phyloP scores from a whole-genome alignment of 2,888 invertebrate species.

The Siphlonurus alternatus region DNA sequence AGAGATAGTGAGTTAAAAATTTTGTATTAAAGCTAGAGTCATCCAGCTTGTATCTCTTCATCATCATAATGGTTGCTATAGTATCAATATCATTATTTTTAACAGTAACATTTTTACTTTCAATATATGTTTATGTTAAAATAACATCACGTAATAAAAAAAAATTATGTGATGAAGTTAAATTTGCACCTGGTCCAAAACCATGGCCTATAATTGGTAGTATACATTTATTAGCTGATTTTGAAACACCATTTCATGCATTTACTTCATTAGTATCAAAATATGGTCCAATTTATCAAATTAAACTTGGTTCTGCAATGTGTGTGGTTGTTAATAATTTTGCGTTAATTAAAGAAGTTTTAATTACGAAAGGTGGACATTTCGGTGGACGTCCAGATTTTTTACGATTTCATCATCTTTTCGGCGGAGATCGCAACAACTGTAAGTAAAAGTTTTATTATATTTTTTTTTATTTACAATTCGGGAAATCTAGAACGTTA shows the following conservation, averaged over 20 bases:
- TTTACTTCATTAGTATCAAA: conserved; percentile 47
- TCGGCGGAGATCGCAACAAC: conserved; percentile 71
- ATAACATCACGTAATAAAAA: not conserved
- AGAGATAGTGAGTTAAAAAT: not conserved
- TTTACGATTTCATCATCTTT: conserved; percentile 59
- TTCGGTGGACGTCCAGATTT: conserved; percentile 75
- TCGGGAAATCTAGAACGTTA: too few relatives aligned
- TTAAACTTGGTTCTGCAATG: conserved; percentile 46
- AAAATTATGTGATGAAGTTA: not conserved
- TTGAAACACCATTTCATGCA: conserved; percentile 44
- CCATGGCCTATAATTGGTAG: conserved; percentile 38
- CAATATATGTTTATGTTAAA: not conserved
- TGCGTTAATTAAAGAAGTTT: conserved; percentile 51
- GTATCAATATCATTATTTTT: not conserved
- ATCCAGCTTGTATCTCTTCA: not conserved
- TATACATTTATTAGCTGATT: conserved; percentile 34
- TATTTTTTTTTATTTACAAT: too few relatives aligned
- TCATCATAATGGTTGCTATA: not conserved
- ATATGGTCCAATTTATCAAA: conserved; percentile 55
- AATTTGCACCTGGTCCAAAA: conserved; percentile 28
- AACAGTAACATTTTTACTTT: not conserved
- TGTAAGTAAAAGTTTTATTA: conserved; percentile 45
- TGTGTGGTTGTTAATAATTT: conserved; percentile 62
- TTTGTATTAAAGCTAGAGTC: too few relatives aligned
- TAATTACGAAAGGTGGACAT: conserved; percentile 61